These are phyloP conservation scores for Biston betularia DNA, from an alignment of 2,888 invertebrate species.

Conservation along the genomic window DNA sequence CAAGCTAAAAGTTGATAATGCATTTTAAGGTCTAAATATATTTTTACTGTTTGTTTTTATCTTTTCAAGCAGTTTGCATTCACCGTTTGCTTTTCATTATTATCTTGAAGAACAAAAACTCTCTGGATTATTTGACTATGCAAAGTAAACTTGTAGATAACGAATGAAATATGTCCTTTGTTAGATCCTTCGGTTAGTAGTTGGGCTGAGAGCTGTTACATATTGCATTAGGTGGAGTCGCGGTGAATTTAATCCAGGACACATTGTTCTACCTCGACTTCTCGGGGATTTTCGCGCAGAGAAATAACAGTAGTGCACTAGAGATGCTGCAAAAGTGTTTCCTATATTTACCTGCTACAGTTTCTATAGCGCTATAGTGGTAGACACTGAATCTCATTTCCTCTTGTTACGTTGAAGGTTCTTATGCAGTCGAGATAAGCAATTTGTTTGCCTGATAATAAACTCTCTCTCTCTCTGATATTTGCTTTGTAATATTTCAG, in stretches of 20 bases:
- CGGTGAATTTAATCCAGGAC: conserved; percentile 61
- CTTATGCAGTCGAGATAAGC: neutral
- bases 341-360: neutral
- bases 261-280: conserved; percentile 60
- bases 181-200: conserved; percentile 39
- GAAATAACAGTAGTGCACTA: conserved; percentile 21
- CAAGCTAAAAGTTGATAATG: too few species aligned
- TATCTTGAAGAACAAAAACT: conserved; percentile 3
- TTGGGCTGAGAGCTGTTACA: conserved; percentile 63
- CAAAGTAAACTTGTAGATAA: conserved; percentile 12
- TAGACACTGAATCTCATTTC: neutral
- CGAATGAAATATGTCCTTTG: conserved; percentile 36
- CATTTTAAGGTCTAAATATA: too few species aligned
- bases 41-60: too few species aligned
- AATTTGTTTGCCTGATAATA: too few species aligned
- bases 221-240: conserved; percentile 70
- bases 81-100: conserved; percentile 13
- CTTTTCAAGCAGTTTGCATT: neutral
- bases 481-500: too few species aligned
- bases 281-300: conserved; percentile 43
- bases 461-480: too few species aligned
- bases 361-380: neutral
- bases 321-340: neutral
- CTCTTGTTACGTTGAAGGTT: neutral
- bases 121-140: conserved; percentile 8